Evolutionary conservation across 2,113 vertebrate species (phyloP).

Genomic region (Anarrhichthys ocellatus): DNA sequence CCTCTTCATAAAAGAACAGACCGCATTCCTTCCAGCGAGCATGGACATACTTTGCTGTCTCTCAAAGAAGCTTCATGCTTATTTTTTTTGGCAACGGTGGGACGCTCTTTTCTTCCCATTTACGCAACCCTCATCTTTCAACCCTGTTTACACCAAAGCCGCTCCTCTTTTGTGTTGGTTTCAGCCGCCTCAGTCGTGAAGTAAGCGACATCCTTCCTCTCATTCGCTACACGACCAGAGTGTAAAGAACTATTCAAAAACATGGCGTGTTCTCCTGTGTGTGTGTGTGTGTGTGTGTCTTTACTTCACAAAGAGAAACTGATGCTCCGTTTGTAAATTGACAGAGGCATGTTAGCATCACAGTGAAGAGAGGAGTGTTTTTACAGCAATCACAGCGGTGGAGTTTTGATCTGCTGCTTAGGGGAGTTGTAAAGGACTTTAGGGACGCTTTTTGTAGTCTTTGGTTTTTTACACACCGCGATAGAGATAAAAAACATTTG

Average conservation of each 20-base stretch:
- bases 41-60: slow-evolving; percentile 64
- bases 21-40: slow-evolving; percentile 71
- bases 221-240: slow-evolving; percentile 12
- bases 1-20: slow-evolving; percentile 60
- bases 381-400: slow-evolving; percentile 12
- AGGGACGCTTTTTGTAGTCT: background rate
- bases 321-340: slow-evolving; percentile 45
- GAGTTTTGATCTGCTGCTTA: slow-evolving; percentile 5
- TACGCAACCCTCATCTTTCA: slow-evolving; percentile 52
- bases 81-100: slow-evolving; percentile 67
- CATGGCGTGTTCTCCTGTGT: slow-evolving; percentile 41
- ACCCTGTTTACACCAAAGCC: slow-evolving; percentile 34
- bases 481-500: background rate
- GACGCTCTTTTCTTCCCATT: slow-evolving; percentile 57
- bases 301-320: slow-evolving; percentile 49
- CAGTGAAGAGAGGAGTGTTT: slow-evolving; percentile 29
- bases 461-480: background rate
- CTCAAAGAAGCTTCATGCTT: slow-evolving; percentile 60
- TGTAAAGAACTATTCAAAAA: slow-evolving; percentile 51
- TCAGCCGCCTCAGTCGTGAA: slow-evolving; percentile 43
- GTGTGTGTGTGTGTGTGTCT: slow-evolving; percentile 31
- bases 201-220: slow-evolving; percentile 55
- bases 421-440: slow-evolving; percentile 21
- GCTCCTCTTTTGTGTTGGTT: slow-evolving; percentile 26
- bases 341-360: slow-evolving; percentile 36